Base-by-base conservation (phyloP, 1,140 invertebrate genomes). In the Meloidogyne chitwoodi region DNA sequence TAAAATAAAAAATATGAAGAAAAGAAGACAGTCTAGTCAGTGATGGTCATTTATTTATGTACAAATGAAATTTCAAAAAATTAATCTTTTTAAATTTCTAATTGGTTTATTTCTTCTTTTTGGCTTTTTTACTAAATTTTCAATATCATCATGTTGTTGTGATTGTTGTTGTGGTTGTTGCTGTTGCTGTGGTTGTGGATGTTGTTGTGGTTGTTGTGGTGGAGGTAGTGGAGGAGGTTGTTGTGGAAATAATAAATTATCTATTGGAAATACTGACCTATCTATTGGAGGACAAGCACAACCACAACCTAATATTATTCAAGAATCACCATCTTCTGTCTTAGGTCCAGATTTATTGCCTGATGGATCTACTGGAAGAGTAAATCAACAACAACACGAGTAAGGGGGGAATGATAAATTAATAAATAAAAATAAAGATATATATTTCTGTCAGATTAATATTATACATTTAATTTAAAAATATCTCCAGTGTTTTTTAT, bases 121-220 rank as follows among this genome's bases (percentile, higher is more conserved):
- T n/a, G n/a, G 19, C 10, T 70, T 27, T 41, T 70, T 44, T 27
- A 63, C 12, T 27, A 26, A 73, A 31, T 73, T 31, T 64, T 73
- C 56, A 24, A n/a, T 2, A 56, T 12, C 22, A n/a, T 72, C n/a
- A n/a, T 73, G 38, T 22, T 73, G 71, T 24, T 73, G 56, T 31
- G 61, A 64, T 62, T 34, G 69, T 63, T 56, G 56, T 34, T 73
- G 71, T 31, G 41, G 56, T 34, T 72, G 70, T 62, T 72, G 70
- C n/a, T 22, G 73, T 29, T 27, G 64, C 19, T 14, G 56, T 31
- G 22, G 74, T 56, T n/a, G 31, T 26, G 29, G 74, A 31, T 29
- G 48, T 29, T 62, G 70, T 63, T 48, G 48, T 10, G n/a, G 68
- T 48, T 31, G 68, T 5, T 44, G 68, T 27, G 27, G 68, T 16